A percentile compares a stretch with the other conserved stretches of the same genome.
Evolutionary conservation across 2,888 invertebrate species (phyloP).

Genomic region (Acanthosepion lycidas): DNA sequence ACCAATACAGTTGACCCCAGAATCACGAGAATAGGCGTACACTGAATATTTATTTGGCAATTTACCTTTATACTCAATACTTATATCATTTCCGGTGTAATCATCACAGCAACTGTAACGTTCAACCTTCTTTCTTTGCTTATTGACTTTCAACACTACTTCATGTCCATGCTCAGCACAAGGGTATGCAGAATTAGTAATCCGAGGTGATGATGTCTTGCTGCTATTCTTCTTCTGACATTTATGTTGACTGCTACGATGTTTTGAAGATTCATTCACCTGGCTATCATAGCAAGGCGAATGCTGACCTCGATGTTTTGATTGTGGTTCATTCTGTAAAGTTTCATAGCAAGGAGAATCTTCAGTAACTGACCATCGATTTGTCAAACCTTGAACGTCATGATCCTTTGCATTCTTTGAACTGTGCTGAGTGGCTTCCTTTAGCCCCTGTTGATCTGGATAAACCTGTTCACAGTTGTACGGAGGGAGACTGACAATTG

Average conservation of each 20-base stretch:
- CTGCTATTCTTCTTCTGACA: background rate
- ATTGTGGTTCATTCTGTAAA: background rate
- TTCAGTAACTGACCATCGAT: slow-evolving; percentile 37
- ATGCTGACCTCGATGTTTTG: slow-evolving; percentile 45
- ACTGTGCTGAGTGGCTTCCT: background rate
- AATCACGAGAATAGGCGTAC: slow-evolving; percentile 66
- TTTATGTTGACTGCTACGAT: slow-evolving; percentile 39
- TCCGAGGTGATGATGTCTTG: background rate
- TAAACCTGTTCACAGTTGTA: background rate
- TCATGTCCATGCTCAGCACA: slow-evolving; percentile 38
- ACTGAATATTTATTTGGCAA: slow-evolving; percentile 65
- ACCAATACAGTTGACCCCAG: slow-evolving; percentile 72
- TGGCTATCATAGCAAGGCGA: slow-evolving; percentile 50
- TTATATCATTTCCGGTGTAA: slow-evolving; percentile 59
- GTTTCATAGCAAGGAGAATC: background rate
- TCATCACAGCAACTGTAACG: slow-evolving; percentile 54
- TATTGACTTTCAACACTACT: background rate
- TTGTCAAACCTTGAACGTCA: background rate
- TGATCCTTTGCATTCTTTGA: slow-evolving; percentile 22
- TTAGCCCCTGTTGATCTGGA: background rate
- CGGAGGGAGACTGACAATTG: slow-evolving; percentile 34
- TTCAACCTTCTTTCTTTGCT: slow-evolving; percentile 37
- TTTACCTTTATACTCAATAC: slow-evolving; percentile 66
- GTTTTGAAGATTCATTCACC: slow-evolving; percentile 43
- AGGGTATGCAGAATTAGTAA: background rate